Base-by-base conservation (phyloP, 1,140 invertebrate species). In the Acromyrmex heyeri region DNA sequence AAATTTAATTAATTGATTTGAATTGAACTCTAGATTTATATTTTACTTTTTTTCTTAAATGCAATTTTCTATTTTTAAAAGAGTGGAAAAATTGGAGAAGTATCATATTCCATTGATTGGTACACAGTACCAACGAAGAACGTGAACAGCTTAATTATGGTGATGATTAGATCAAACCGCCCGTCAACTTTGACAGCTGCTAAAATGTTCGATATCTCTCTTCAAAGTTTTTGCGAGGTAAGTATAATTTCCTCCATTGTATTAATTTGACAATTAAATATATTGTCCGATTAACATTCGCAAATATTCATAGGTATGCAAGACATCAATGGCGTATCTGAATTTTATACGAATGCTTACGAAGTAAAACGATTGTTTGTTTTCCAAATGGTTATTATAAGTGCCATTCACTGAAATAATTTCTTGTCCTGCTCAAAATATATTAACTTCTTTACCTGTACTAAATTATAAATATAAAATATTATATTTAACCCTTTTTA, bases 301-400 rank as follows among this genome's bases (percentile, higher is more conserved):
- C n/a, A 8, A 44, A 62, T 82, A n/a, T 83, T 70, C 12, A 64
- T 34, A 93, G 93, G 92, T 93, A 16, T 87, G 88, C 18, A 94
- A 94, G 76, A 93, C 93, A 16, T 93, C 93, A 14, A 91, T 91
- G 38, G 93, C 92, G 1, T 94, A 94, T 67, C 76, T 94, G 10
- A 94, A 94, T 76, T 93, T 94, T 62, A 86, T 93, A 2, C 90
- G 91, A 79, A 88, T 91, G 16, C 72, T 94, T 18, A 88, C 87
- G 4, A 65, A 12, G 5, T 83, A 64, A 86, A n/a, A 75, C 5
- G 4, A 50, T 50, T 50, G 0, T 50, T 30, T 30, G 8, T 48
- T 12, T 48, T 48, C 48, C 48, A 50, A 38, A 18, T 48, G 8
- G 24, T 77, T 85, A n/a, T 38, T 21, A 1, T 2, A 72, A 86